Evolutionary conservation across 2,888 invertebrate genomes (phyloP).

Genomic region (Euzetes globulus): DNA sequence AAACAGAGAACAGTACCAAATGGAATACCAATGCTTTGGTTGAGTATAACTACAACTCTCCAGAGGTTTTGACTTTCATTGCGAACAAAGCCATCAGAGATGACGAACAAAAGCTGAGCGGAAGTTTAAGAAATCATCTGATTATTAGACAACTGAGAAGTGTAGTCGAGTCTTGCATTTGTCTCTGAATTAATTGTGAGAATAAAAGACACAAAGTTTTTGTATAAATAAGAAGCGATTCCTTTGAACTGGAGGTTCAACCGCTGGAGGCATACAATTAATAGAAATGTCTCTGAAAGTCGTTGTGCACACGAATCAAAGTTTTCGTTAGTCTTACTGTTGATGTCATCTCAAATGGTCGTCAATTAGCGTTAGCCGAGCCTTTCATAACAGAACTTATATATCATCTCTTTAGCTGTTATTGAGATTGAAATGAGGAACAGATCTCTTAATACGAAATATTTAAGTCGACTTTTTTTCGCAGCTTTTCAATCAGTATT

Average conservation of each 20-base stretch:
- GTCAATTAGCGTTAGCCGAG: background rate
- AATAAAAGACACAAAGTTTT: background rate
- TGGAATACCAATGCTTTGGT: background rate
- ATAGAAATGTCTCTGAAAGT: background rate
- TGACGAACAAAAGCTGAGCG: background rate
- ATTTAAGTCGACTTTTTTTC: background rate
- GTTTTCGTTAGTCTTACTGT: background rate
- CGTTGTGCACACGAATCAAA: background rate
- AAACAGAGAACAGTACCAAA: background rate
- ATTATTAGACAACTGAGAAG: too few species aligned
- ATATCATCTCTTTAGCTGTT: background rate
- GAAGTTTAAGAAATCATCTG: background rate
- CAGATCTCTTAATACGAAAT: background rate
- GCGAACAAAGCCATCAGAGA: background rate
- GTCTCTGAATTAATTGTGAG: background rate
- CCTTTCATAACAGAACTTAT: background rate
- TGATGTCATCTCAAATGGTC: background rate
- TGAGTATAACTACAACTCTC: background rate
- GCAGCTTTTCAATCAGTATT: background rate
- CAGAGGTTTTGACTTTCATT: background rate
- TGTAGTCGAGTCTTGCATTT: too few species aligned
- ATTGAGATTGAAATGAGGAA: background rate
- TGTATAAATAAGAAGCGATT: background rate
- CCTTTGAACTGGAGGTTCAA: background rate
- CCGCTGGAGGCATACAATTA: background rate